Base-by-base conservation (phyloP, 2,113 vertebrate species). In the Neolamprologus falcicula region DNA sequence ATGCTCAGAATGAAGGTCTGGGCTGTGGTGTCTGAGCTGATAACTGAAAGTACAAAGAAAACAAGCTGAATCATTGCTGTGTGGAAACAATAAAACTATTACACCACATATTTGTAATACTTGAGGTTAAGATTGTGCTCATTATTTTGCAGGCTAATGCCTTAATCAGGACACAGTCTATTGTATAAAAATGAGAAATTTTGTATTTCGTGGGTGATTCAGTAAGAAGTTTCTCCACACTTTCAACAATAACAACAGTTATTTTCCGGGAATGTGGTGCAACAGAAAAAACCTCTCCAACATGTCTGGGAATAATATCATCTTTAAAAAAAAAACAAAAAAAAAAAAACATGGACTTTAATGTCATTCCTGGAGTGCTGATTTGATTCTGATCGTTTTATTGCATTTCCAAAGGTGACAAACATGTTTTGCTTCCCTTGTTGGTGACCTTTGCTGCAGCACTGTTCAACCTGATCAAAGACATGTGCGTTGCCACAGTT, bases 371-470 rank as follows among this genome's bases (percentile, higher is more conserved):
- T 9, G 11, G 55, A 59, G 71, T 80, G 76, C 55, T 87, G 68
- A 54, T 86, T 86, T 57, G 26, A 81, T 82, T 79, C 3, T 61
- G 59, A 59, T 66, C 24, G 5, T 37, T 61, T 85, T 47, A 33
- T 81, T 86, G 47, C 45, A 50, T 88, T 52, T 61, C 16, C 47
- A 80, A 84, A 83, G 86, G 88, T 92, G 83, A 53, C 80, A 16
- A 47, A 80, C 19, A 59, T 31, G 21, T 86, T 85, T 80, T 90
- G 19, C 82, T 92, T 90, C 92, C 90, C 92, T 92, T 92, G 73
- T 88, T 76, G 71, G 7, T 52, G 85, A 86, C 40, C 83, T 91
- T 42, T 89, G 53, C 87, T 86, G 19, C 82, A 85, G 78, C 33
- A 33, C 59, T 26, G 83, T 53, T 84, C 61, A 71, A 85, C 21